A percentile compares a stretch with the other conserved stretches of the same genome.
Conservation (phyloP, 1,140 invertebrate species). For the Drosophila insularis region DNA sequence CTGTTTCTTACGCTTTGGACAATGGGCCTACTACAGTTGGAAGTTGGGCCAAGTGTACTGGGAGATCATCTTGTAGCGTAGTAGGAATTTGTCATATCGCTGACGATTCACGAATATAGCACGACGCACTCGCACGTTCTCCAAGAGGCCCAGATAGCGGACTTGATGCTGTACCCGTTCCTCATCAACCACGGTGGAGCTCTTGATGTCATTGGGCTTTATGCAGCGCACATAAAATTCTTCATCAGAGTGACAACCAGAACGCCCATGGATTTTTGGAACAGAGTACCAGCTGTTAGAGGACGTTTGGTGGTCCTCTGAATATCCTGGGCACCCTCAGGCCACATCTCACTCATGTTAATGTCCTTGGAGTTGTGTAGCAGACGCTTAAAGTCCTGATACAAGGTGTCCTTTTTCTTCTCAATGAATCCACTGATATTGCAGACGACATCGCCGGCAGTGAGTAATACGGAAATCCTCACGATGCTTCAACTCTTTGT, state of each 20-base stretch:
- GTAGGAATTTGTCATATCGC: constrained; percentile 92
- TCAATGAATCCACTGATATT: constrained; percentile 95
- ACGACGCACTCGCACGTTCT: constrained; percentile 96
- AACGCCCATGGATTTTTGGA: constrained; percentile 96
- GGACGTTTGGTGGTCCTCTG: constrained; percentile 97
- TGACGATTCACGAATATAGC: constrained; percentile 97
- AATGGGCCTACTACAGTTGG: too few relatives aligned
- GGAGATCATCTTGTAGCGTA: constrained; percentile 98
- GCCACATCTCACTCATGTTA: too few relatives aligned
- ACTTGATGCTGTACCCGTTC: constrained; percentile 93
- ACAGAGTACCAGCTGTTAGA: constrained; percentile 94
- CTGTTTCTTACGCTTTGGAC: too few relatives aligned
- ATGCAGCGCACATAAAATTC: constrained; percentile 98
- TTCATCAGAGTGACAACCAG: constrained; percentile 93
- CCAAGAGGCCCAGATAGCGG: too few relatives aligned
- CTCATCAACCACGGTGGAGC: constrained; percentile 86
- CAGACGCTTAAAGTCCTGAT: constrained; percentile 97
- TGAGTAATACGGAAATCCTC: constrained; percentile 94
- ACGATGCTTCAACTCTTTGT: too few relatives aligned
- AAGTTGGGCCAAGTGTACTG: too few relatives aligned
- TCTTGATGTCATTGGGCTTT: constrained; percentile 97
- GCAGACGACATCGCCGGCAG: constrained; percentile 98
- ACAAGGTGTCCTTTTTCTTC: constrained; percentile 97
- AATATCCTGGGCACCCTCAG: constrained; percentile 95
- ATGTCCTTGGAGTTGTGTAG: too few relatives aligned